Evolutionary conservation across 1,140 invertebrate genomes (phyloP), one percentile per base, ranked within the genome.

Genomic region (Bombus balteatus): DNA sequence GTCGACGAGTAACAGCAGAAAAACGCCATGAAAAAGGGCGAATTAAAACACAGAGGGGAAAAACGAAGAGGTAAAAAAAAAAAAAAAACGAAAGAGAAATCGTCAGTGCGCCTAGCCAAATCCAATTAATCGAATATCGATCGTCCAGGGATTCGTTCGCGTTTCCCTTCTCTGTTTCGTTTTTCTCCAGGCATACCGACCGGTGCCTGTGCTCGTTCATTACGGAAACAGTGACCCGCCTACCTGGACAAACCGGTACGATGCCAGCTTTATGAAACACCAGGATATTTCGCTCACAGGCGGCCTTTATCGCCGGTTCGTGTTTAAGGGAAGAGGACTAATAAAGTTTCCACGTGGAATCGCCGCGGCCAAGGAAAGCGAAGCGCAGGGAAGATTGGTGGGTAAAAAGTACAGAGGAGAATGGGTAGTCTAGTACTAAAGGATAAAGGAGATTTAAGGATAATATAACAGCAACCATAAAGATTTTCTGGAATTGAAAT

Each of bases 101-200:
- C 57, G 57, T 41, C 57, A 13, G 41, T 34, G 28, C 77, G 77
- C 57, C 57, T n/a, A 32, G 25, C 57, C 15, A 82, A 82, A 82
- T 82, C 81, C 81, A 82, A 82, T 82, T 82, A 82, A 82, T 82
- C 81, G 81, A 82, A 66, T 82, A 82, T 82, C 81, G 81, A 82
- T 82, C 81, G 71, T 72, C 47, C 34, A 28, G 9, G 39, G 65
- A 79, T 68, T 32, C 57, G 12, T 13, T 53, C 25, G 25, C 25
- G 37, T 62, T 32, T 22, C 15, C 28, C 32, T 70, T 28, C 22
- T 65, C 32, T 66, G 71, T 82, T 82, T 82, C 41, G 81, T 74
- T 75, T 74, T 75, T 82, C 39, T 57, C 28, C 66, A n/a, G 28
- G 34, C 43, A 12, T 34, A 32, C 47, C 47, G 22, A 15, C 34